Conservation (phyloP, 2,888 invertebrate species). For the Tuta absoluta region DNA sequence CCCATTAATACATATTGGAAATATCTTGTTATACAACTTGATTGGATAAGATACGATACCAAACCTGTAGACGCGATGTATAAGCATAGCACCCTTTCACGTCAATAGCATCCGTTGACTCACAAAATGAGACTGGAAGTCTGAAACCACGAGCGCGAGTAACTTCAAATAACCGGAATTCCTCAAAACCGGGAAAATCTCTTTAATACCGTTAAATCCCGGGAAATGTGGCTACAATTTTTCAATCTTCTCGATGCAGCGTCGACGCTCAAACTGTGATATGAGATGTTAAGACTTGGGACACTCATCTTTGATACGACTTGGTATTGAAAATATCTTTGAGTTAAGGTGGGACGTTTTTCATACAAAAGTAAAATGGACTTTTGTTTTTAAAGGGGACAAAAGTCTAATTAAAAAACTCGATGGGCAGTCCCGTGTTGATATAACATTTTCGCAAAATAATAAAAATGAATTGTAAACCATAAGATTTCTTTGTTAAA, state of each 20-base stretch:
- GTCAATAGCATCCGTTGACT: slow-evolving; percentile 9
- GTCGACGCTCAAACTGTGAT: slow-evolving; percentile 26
- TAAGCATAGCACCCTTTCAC: neutral
- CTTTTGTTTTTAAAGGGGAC: too few species aligned
- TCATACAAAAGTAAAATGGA: too few species aligned
- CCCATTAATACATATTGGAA: too few species aligned
- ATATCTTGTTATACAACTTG: too few species aligned
- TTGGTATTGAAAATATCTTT: neutral
- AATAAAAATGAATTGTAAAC: too few species aligned
- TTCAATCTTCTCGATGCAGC: slow-evolving; percentile 30
- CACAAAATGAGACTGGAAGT: too few species aligned
- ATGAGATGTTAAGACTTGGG: slow-evolving; percentile 48
- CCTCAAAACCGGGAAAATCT: slow-evolving; percentile 15
- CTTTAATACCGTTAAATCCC: slow-evolving; percentile 26
- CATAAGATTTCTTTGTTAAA: too few species aligned
- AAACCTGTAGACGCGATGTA: neutral
- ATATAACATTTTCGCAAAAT: too few species aligned
- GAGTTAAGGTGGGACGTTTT: neutral
- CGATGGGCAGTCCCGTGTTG: too few species aligned
- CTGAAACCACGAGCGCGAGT: neutral
- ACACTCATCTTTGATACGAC: slow-evolving; percentile 45
- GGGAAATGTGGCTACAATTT: slow-evolving; percentile 26
- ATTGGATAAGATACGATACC: too few species aligned
- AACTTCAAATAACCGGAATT: slow-evolving; percentile 10
- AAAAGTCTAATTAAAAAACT: too few species aligned